Conservation (phyloP, 1,140 invertebrate species). For the Drosophila santomea region DNA sequence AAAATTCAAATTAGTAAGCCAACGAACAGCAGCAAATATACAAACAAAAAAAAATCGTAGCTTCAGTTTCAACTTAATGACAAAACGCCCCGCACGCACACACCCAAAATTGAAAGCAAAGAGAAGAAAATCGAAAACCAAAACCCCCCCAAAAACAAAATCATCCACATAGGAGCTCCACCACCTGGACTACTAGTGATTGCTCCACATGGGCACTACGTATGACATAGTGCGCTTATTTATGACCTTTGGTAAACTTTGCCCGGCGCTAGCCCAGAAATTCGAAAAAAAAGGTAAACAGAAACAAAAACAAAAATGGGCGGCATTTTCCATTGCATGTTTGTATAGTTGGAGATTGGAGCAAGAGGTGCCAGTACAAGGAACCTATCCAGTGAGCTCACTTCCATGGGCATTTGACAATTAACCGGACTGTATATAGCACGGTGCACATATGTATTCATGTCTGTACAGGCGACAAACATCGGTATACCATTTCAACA, state of each 20-base stretch:
- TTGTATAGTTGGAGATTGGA: constrained; percentile 4
- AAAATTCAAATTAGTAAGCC: constrained; percentile 62
- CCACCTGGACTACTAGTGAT: constrained; percentile 37
- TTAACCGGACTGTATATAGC: constrained; percentile 22
- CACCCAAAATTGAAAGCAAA: constrained; percentile 22
- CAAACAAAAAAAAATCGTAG: constrained; percentile 26
- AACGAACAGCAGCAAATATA: constrained; percentile 11
- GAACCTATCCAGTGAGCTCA: constrained; percentile 7
- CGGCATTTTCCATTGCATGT: constrained; percentile 42
- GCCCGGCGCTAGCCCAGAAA: constrained; percentile 42
- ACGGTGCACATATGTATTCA: not conserved
- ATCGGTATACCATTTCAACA: not conserved
- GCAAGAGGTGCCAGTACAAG: constrained; percentile 8
- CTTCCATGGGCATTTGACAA: constrained; percentile 39
- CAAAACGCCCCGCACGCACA: constrained; percentile 63
- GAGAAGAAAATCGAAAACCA: constrained; percentile 27
- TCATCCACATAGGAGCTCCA: constrained; percentile 22
- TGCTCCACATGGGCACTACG: constrained; percentile 60
- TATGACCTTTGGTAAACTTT: constrained; percentile 66
- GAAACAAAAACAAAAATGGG: constrained; percentile 9
- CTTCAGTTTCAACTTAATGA: constrained; percentile 62
- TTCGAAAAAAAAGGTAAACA: not conserved
- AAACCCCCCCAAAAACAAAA: constrained; percentile 28
- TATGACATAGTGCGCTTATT: constrained; percentile 61
- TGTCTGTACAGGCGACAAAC: constrained; percentile 28